Base-by-base conservation (phyloP, 1,140 invertebrate species). In the Subanguina moxae region DNA sequence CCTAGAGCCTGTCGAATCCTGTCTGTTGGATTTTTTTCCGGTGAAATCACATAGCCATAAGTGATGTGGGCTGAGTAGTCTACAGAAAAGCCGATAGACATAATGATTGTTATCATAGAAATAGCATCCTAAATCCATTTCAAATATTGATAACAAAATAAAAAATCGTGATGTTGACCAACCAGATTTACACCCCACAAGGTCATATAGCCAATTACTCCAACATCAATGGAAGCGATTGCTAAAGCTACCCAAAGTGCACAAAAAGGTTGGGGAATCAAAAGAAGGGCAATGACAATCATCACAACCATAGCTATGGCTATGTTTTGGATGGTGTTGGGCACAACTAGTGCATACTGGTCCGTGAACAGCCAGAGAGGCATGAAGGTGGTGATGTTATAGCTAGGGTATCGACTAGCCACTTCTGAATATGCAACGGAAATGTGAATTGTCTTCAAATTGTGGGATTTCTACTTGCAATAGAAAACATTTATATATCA, bases 71-170 rank as follows among this genome's bases (percentile, higher is more conserved):
- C 94, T 0, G 93, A 93, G 82, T 94, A 97, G 79, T 97, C 94
- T 0, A 97, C 92, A 1, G 92, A 94, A 84, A 97, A 97, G 45
- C 94, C 94, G 30, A 97, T 94, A 78, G 93, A 94, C 93, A 97
- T 97, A 57, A 97, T 96, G 0, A 97, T 86, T 19, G 97, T 96
- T 46, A 97, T 96, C 93, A 97, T 97, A 0, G 93, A 96, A 76
- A 97, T 94, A 1, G 93, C 93, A 83, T 96, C 94, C 38, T 77
- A n/a, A n/a, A n/a, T n/a, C n/a, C n/a, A n/a, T n/a, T n/a, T n/a
- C n/a, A n/a, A n/a, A n/a, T n/a, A n/a, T n/a, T n/a, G n/a, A n/a
- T n/a, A n/a, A n/a, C n/a, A n/a, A n/a, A n/a, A n/a, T n/a, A n/a
- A n/a, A n/a, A n/a, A n/a, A n/a, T n/a, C n/a, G 7, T 17, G 59